Base-by-base conservation (phyloP, 2,113 vertebrate genomes). In the Leptodactylus fuscus region DNA sequence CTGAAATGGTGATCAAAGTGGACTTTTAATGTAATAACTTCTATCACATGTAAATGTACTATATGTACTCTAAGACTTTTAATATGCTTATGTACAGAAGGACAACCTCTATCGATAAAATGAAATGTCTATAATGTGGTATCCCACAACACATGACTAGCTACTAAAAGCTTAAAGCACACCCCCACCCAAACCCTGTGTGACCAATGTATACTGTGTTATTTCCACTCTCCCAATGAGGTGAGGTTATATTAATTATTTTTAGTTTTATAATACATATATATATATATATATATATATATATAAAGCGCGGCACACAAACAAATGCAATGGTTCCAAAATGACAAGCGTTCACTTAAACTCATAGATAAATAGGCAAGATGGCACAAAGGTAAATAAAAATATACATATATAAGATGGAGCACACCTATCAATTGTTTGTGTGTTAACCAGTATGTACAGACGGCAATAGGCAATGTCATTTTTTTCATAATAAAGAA, bases 381-480 rank as follows among this genome's bases (percentile, higher is more conserved):
- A 75, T 83, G 70, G 58, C 24, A 83, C 10, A 75, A 36, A 20
- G 24, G n/a, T 60, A 82, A 82, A 71, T n/a, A 49, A 73, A 71
- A 53, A 34, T 32, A 44, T 44, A 80, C 44, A 62, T 32, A 53
- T 75, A 81, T 46, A 82, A 86, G 86, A 84, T 80, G 67, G 62
- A 80, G 24, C 60, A 82, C 78, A 34, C 81, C 1, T 34, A 38
- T 48, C 62, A 53, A 85, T 81, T 81, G 29, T 44, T 82, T 88
- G 82, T 85, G 84, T n/a, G 49, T 73, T 83, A 58, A 62, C 65
- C 65, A 82, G 75, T 51, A 83, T 87, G 46, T 83, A 74, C 44
- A 60, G 62, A 83, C 20, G 18, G 53, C 36, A 80, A 1, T 34
- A 9, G 74, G 46, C 48, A 76, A 80, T 20, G 36, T 18, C 22